These are phyloP conservation scores for Montipora cactus DNA, from an alignment of 64 coral and sea anemone species.

Conservation along the genomic window DNA sequence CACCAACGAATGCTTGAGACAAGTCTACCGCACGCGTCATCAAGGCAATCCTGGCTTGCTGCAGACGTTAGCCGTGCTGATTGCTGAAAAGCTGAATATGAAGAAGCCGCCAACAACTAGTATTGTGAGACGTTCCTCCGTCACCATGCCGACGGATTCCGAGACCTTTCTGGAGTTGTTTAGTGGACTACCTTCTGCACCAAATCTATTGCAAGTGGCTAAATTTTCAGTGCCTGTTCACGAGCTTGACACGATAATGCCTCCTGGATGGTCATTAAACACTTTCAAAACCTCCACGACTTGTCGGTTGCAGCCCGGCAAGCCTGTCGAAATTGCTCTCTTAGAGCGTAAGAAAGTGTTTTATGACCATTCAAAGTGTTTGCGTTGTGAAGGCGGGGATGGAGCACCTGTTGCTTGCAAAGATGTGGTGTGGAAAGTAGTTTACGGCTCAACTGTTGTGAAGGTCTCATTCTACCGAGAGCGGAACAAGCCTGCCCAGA, in stretches of 20 bases:
- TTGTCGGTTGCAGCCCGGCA: conserved; percentile 48
- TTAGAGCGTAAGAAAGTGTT: conserved; percentile 54
- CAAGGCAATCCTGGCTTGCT: no score
- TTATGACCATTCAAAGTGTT: conserved; percentile 58
- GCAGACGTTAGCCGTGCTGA: no score
- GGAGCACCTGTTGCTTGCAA: conserved; percentile 38
- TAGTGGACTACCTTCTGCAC: conserved; percentile 31
- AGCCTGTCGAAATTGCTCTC: conserved; percentile 38
- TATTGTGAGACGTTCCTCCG: no score
- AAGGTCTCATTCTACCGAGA: conserved; percentile 57
- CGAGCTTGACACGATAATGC: conserved; percentile 47
- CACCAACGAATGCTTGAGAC: no score
- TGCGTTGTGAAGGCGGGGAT: conserved; percentile 31
- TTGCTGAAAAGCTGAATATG: no score
- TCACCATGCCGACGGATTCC: no score
- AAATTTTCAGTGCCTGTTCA: conserved; percentile 52
- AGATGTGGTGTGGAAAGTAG: conserved; percentile 39
- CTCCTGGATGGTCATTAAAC: conserved; percentile 60
- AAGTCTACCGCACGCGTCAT: no score
- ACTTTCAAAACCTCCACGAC: conserved; percentile 65
- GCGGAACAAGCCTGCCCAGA: conserved; percentile 25
- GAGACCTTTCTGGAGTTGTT: conserved; percentile 52
- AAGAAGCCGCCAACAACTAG: no score
- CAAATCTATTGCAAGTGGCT: neutral
- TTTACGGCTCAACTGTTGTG: conserved; percentile 29